Percentiles rank a stretch among this genome's conserved stretches.
These are phyloP conservation scores for Narcine bancroftii DNA, from an alignment of 2,113 vertebrate genomes.

Conservation along the genomic window DNA sequence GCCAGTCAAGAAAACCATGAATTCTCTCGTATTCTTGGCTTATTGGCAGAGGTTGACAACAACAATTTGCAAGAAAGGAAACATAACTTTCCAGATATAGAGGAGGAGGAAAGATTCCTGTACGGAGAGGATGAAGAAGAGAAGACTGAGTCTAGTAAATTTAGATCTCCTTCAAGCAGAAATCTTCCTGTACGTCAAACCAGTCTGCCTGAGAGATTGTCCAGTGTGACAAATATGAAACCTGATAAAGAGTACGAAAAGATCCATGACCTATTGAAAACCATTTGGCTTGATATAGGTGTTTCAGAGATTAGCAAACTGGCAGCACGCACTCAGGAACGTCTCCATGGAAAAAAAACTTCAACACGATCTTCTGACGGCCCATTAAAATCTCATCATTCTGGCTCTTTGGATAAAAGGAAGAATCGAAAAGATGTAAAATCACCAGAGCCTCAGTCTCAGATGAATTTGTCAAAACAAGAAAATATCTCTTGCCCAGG, in stretches of 20 bases:
- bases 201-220: not conserved
- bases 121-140: conserved; percentile 71
- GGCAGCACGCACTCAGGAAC: conserved; percentile 84
- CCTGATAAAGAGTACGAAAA: conserved; percentile 69
- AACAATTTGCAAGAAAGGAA: conserved; percentile 57
- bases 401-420: conserved; percentile 51
- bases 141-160: conserved; percentile 45
- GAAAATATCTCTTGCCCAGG: conserved; percentile 45
- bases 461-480: conserved; percentile 47
- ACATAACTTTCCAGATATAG: conserved; percentile 56
- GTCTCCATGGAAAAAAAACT: conserved; percentile 81
- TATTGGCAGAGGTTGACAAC: conserved; percentile 59
- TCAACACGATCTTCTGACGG: conserved; percentile 45
- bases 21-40: conserved; percentile 73
- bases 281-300: conserved; percentile 86
- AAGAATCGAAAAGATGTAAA: conserved; percentile 55
- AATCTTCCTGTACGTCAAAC: conserved; percentile 23
- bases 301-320: conserved; percentile 82
- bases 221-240: conserved; percentile 40
- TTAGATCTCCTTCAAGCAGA: conserved; percentile 48
- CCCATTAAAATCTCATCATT: conserved; percentile 9
- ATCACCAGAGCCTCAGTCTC: conserved; percentile 58
- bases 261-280: conserved; percentile 88
- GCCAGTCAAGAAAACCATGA: conserved; percentile 73
- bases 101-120: conserved; percentile 67